Evolutionary conservation across 2,113 vertebrate species (phyloP), one percentile per base, ranked within the genome.

Genomic region (Litocranius walleri): DNA sequence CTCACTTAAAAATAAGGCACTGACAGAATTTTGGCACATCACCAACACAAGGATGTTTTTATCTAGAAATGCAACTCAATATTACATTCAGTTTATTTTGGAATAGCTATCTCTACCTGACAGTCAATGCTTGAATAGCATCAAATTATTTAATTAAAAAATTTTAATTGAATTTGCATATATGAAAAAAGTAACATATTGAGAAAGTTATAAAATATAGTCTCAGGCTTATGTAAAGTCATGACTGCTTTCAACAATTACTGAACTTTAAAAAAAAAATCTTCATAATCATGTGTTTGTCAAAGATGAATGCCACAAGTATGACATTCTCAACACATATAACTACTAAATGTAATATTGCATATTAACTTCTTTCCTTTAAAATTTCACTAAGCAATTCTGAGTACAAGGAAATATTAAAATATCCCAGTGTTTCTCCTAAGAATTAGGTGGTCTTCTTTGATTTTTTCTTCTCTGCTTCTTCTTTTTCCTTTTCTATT

Each of bases 401-500:
- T 23, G 19, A 74, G 36, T 57, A 33, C 25, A 95, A 89, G 43
- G 78, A 52, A 57, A 50, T 50, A 89, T 57, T 57, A 71, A 23
- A 59, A 77, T 21, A 25, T 50, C 10, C 77, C 11, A n/a, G 30
- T 61, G 62, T 25, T 98, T 67, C 19, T 78, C 78, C 30, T 82
- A 45, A 21, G 1, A 89, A 83, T 96, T 95, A 83, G 12, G 59
- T 50, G 54, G 52, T 83, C 94, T 99, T 99, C 97, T 99, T 99
- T 97, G 99, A 99, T 91, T 99, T 99, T 98, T 99, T 99, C 97
- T 99, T 99, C 84, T 98, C 98, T 96, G 98, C 99, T 97, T 99
- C 97, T 91, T 99, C 99, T 91, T 99, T 99, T 86, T 99, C 98
- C 64, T 99, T 99, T 97, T 99, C 99, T 97, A 97, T 99, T 98